These are phyloP conservation scores for Physocephala rufipes DNA, from an alignment of 2,888 invertebrate genomes.

Conservation along the genomic window DNA sequence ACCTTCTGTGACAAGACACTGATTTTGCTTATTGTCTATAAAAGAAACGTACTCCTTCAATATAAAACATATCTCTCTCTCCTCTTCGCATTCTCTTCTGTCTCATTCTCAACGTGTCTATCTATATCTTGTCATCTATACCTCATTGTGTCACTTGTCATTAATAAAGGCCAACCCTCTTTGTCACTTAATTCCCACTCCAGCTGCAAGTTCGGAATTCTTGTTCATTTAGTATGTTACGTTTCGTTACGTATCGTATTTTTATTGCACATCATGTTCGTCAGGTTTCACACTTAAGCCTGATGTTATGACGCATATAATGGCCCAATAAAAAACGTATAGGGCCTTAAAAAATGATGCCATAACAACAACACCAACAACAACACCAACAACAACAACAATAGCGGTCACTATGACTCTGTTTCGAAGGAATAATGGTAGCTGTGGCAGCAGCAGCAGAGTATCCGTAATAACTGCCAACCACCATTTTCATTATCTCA, in stretches of 20 bases:
- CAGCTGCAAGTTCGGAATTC: slow-evolving; percentile 32
- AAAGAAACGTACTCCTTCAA: no score
- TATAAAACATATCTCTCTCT: no score
- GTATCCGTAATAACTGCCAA: no score
- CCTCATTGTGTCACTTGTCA: background rate
- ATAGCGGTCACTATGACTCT: no score
- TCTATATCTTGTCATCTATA: background rate
- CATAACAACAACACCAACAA: slow-evolving; percentile 37
- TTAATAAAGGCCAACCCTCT: background rate
- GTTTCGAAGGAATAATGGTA: no score
- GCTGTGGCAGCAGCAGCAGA: no score
- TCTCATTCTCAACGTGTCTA: background rate
- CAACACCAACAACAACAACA: slow-evolving; percentile 47
- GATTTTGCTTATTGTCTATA: background rate
- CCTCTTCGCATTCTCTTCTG: no score
- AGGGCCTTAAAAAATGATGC: background rate
- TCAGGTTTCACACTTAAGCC: slow-evolving; percentile 35
- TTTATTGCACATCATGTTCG: slow-evolving; percentile 36
- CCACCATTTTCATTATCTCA: slow-evolving; percentile 42
- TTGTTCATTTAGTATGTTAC: no score
- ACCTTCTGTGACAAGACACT: background rate
- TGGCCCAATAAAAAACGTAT: slow-evolving; percentile 17
- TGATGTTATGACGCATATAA: slow-evolving; percentile 1
- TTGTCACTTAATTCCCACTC: background rate
- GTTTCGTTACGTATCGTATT: background rate